Evolutionary conservation across 2,888 invertebrate genomes (phyloP).

Genomic region (Melinopterus prodromus): DNA sequence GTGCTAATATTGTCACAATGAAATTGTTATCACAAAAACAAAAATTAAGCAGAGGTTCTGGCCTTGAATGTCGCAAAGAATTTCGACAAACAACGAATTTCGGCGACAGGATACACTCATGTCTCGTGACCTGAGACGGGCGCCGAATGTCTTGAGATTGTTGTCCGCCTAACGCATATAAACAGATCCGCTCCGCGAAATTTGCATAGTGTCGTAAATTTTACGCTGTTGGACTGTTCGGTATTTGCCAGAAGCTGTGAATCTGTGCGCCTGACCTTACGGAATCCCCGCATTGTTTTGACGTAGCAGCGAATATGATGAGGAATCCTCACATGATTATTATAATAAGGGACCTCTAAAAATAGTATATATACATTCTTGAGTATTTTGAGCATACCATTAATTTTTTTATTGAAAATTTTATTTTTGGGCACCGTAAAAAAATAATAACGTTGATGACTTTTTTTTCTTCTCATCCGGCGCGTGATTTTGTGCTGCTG

Average conservation of each 20-base stretch:
- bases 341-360: not conserved
- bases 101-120: not conserved
- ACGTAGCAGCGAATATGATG: not conserved
- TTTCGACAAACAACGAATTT: not conserved
- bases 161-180: not conserved
- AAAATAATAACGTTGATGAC: no score
- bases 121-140: not conserved
- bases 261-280: not conserved
- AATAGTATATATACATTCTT: no score
- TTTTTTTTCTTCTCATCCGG: no score
- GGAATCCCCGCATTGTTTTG: not conserved
- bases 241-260: not conserved
- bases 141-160: not conserved
- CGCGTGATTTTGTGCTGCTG: no score
- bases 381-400: no score
- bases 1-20: not conserved
- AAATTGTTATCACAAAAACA: not conserved
- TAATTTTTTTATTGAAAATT: no score
- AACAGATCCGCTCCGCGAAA: not conserved
- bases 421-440: no score
- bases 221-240: not conserved
- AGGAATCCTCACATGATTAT: not conserved
- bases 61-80: slow-evolving; percentile 4
- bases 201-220: not conserved
- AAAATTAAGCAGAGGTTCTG: not conserved